Conservation (phyloP, 1,140 invertebrate genomes). For the Dysdera silvatica region DNA sequence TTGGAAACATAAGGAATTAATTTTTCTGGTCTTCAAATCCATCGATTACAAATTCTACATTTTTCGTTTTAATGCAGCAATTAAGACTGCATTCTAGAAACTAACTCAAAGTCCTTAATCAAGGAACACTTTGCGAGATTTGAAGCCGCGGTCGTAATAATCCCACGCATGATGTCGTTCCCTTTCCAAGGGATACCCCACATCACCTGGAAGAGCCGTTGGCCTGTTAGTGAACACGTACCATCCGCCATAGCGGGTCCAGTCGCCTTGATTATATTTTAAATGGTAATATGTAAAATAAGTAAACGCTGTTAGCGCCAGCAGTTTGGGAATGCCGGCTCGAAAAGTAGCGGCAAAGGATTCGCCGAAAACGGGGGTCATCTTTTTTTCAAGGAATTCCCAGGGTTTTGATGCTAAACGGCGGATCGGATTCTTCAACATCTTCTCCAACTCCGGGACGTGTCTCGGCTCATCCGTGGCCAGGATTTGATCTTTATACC, state of each 20-base stretch:
- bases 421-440: slow-evolving; percentile 66
- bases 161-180: slow-evolving; percentile 51
- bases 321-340: slow-evolving; percentile 55
- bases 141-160: slow-evolving; percentile 61
- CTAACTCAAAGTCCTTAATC: too few species aligned
- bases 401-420: slow-evolving; percentile 63
- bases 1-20: too few species aligned
- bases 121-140: slow-evolving; percentile 37
- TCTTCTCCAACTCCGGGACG: slow-evolving; percentile 54
- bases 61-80: too few species aligned
- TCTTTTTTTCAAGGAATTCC: slow-evolving; percentile 50
- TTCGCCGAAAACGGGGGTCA: slow-evolving; percentile 52
- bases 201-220: slow-evolving; percentile 55
- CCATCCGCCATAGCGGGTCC: slow-evolving; percentile 62
- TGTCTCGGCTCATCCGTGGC: slow-evolving; percentile 59
- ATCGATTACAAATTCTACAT: too few species aligned
- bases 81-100: too few species aligned
- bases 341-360: slow-evolving; percentile 50
- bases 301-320: slow-evolving; percentile 47
- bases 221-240: slow-evolving; percentile 48
- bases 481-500: slow-evolving; percentile 70
- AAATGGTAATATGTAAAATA: slow-evolving; percentile 60
- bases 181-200: slow-evolving; percentile 53
- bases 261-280: slow-evolving; percentile 69
- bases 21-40: too few species aligned